Evolutionary conservation across 2,797 vertebrate genomes (phyloP), one percentile per base, ranked within the genome.

Genomic region (Amphiprion clarkii): DNA sequence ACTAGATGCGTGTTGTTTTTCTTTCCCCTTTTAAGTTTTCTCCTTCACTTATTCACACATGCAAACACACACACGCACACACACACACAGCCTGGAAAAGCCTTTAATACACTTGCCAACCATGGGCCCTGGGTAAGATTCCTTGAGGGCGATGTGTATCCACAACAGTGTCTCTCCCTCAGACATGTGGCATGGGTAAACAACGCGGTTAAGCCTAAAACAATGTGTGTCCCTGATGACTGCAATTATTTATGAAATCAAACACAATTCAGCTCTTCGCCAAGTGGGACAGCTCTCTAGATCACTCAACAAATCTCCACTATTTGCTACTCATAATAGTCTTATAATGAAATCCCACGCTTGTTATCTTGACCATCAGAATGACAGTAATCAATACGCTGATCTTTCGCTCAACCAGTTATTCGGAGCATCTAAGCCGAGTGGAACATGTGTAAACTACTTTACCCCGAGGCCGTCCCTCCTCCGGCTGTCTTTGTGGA

Each of bases 211-310:
- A 92, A 93, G 93, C 93, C 93, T 95, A 93, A 95, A 96, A 95
- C 94, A 95, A 95, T 93, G 93, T 80, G 82, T 57, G 89, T 95
- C 94, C 94, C 94, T 42, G 76, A 89, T 94, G 94, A 94, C 91
- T 92, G 90, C 93, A 95, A 96, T 96, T 95, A 95, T 95, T 95
- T 95, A 95, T 95, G 94, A 95, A 94, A 95, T 95, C 94, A 95
- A 95, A 96, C 94, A 94, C 88, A 92, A 93, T 90, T 90, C 86
- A 87, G 91, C 92, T 91, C 87, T 72, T 86, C 65, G 91, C 93
- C 93, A 92, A 93, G 93, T 92, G 93, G 94, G 93, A 93, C 87
- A 88, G 87, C 88, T 90, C 92, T 92, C 87, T 81, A 84, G 87
- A 92, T 93, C 90, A 87, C 78, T 88, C 87, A 77, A 87, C 82